phyloP scores from a whole-genome alignment of 2,797 vertebrate genomes.

The Serranus cabrilla region DNA sequence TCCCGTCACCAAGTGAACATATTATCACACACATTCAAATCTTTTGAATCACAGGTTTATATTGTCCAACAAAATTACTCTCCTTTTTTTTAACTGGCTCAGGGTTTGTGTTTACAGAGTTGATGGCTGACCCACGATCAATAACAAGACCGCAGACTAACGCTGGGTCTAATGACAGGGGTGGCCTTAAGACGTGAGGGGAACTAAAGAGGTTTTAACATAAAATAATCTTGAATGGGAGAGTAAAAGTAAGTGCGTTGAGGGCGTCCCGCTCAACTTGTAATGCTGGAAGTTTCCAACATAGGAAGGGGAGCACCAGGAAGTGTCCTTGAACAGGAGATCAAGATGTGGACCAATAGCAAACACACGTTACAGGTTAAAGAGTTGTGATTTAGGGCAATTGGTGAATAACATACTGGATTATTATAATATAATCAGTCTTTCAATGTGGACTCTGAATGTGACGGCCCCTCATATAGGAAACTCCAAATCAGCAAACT shows the following conservation, averaged over 20 bases:
- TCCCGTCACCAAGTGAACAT: constrained; percentile 25
- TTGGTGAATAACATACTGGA: constrained; percentile 12
- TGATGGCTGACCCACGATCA: constrained; percentile 37
- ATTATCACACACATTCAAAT: constrained; percentile 56
- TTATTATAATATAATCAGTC: constrained; percentile 5
- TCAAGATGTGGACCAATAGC: neutral
- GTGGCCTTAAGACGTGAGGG: neutral
- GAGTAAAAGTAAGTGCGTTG: neutral
- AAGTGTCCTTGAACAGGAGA: neutral
- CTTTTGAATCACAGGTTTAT: constrained; percentile 56
- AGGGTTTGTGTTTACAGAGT: constrained; percentile 32
- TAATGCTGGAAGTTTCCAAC: neutral
- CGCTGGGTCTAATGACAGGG: constrained; percentile 6
- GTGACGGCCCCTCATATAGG: constrained; percentile 16
- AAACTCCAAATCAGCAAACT: constrained; percentile 45
- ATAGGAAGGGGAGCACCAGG: neutral
- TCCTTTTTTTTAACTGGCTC: neutral
- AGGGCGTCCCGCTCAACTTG: neutral
- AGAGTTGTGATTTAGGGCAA: constrained; percentile 1
- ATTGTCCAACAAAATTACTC: constrained; percentile 53
- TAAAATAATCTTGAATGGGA: neutral
- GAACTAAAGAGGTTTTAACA: neutral
- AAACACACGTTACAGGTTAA: constrained; percentile 5
- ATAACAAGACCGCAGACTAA: constrained; percentile 12
- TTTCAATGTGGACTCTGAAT: constrained; percentile 21